Base-by-base conservation (phyloP, 2,113 vertebrate genomes). In the Oncorhynchus masou region DNA sequence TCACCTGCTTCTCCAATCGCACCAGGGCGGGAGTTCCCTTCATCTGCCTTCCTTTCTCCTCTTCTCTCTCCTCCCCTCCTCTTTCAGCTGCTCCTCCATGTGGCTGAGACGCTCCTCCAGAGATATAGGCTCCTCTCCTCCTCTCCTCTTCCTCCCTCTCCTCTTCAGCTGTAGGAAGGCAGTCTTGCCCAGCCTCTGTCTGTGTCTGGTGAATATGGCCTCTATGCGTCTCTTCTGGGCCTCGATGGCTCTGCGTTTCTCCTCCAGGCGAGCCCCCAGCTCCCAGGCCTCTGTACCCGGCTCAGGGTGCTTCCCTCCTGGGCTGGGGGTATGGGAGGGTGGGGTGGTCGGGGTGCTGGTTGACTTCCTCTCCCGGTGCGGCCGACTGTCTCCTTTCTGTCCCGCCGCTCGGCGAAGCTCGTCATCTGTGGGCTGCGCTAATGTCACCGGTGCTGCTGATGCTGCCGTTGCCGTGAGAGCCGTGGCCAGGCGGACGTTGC, bases 161-260 rank as follows among this genome's bases (percentile, higher is more conserved):
- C 78, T 87, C 86, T 96, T 94, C 60, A 99, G 91, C 74, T 96
- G 93, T 31, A 96, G 92, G 80, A 98, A 94, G 1, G 97, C 97
- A 0, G 68, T 96, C 69, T 96, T 95, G 25, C 97, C 97, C 27
- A 98, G 87, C 1, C 95, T 94, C 79, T 97, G 96, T 20, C 97
- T 93, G 81, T 98, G 96, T 67, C 94, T 95, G 76, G 94, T 88
- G 70, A 98, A 98, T n/a, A 99, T 97, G 80, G 96, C 96, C 83
- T 99, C 97, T 0, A 99, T 98, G 0, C 96, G 91, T 2, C 91
- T 94, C 75, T 99, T 99, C 81, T 99, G 97, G 0, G 96, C 95
- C 82, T 99, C 97, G 0, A 99, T 99, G 81, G 95, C 94, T 5
- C 92, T 91, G 0, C 97, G 94, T 34, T 97, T 97, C 78, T 98